Base-by-base conservation (phyloP, 2,113 vertebrate genomes). In the Cathartes aura region DNA sequence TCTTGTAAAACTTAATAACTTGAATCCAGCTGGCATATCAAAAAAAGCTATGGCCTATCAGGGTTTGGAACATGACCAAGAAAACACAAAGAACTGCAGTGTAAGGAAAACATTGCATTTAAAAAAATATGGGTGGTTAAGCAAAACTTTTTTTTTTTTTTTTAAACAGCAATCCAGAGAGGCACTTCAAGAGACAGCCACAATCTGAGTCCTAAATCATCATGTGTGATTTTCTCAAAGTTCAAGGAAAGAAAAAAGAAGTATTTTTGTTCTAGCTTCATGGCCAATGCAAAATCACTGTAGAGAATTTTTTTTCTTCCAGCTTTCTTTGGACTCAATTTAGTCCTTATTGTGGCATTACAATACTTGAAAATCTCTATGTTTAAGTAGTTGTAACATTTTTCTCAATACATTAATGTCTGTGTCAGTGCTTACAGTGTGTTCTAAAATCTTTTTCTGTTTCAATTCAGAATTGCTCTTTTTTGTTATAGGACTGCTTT, bases 1-100 rank as follows among this genome's bases (percentile, higher is more conserved):
- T 64, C 66, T 72, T 89, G 27, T 87, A 90, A 96, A 95, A 95
- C 11, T 82, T 90, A 92, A 64, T 30, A 91, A 58, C 59, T 58
- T 73, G 86, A 45, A 90, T 60, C 30, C 66, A 90, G 75, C 29
- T 66, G n/a, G 45, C 59, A 66, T 58, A 76, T 58, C 32, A 84
- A 87, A 91, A 56, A 71, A 85, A 72, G 7, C 32, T 76, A 40
- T 24, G 12, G 16, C 50, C 67, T 64, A 47, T 58, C 40, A 88
- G 59, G 24, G 5, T 92, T 92, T 95, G 90, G 85, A 95, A 29
- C 6, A 27, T 2, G 5, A 92, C 38, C 75, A 92, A 90, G 56
- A 82, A 94, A 94, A 43, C 64, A 68, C n/a, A 82, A 71, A 66
- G 66, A 85, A 67, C n/a, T 88, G 52, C 67, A 76, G 16, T 15